These are phyloP conservation scores for Cartodere bifasciata DNA, from an alignment of 2,888 invertebrate species.

Conservation along the genomic window DNA sequence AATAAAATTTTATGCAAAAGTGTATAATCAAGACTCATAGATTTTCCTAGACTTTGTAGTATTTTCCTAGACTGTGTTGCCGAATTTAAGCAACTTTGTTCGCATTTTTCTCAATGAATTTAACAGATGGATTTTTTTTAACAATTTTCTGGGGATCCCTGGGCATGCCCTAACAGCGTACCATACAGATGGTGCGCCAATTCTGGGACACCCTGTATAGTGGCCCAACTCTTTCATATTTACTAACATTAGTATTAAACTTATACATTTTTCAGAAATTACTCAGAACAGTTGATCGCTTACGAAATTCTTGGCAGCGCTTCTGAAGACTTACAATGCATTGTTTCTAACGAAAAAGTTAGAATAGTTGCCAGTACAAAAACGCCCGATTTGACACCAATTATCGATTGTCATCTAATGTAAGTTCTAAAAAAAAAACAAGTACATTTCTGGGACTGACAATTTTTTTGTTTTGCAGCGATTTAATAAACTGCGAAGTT, in stretches of 20 bases:
- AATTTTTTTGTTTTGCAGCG: constrained; percentile 33
- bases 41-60: too few relatives aligned
- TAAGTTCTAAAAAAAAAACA: constrained; percentile 19
- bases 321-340: constrained; percentile 67
- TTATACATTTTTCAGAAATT: constrained; percentile 39
- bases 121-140: too few relatives aligned
- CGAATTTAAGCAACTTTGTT: too few relatives aligned
- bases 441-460: constrained; percentile 1
- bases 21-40: too few relatives aligned
- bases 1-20: too few relatives aligned
- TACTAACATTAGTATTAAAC: not conserved
- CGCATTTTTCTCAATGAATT: too few relatives aligned
- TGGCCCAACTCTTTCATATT: too few relatives aligned
- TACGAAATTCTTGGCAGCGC: constrained; percentile 65
- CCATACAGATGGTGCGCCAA: too few relatives aligned
- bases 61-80: too few relatives aligned
- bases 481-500: constrained; percentile 53
- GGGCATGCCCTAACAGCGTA: too few relatives aligned
- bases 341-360: constrained; percentile 63
- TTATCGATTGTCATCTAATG: constrained; percentile 51
- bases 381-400: constrained; percentile 38
- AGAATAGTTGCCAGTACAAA: constrained; percentile 55
- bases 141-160: too few relatives aligned
- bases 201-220: too few relatives aligned
- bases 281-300: constrained; percentile 68